Evolutionary conservation across 2,888 invertebrate genomes (phyloP), one percentile per base, ranked within the genome.

Genomic region (Watsonalla cultraria): DNA sequence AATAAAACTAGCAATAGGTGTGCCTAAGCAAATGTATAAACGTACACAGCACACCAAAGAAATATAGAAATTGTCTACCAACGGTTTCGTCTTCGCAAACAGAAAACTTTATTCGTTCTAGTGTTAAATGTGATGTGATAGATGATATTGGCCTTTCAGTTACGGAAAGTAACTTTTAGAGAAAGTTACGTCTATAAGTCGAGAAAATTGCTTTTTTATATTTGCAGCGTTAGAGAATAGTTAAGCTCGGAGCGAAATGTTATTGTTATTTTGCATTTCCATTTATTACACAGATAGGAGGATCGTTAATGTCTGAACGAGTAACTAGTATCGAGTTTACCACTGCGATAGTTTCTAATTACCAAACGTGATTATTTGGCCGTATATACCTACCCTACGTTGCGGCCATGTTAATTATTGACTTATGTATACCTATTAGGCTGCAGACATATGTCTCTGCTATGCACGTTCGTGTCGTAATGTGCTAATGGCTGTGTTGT

Each of bases 111-210:
- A 70, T 69, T 69, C 70, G 66, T 65, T 72, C 70, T 70, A 64
- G 69, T 74, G 75, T 75, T 76, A 75, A 76, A 78, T 72, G 69
- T 72, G 72, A 73, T 79, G 72, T 74, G 77, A 78, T 75, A 72
- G 74, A 77, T 72, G 72, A 69, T 80, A 77, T 78, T 77, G 73
- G 68, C 74, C 61, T 80, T 78, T 71, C 61, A 62, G 70, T 69
- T 69, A 62, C 61, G 57, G 59, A 65, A 61, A 64, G 61, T 64
- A 63, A 65, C 66, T 67, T 60, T 52, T 33, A 53, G 54, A 59
- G 65, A 68, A 69, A 62, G 70, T 69, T 64, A 60, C 61, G 52
- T 62, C 60, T 58, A 64, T 61, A 54, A 64, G 65, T 60, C 68
- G 65, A 60, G 66, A 61, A 72, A 73, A 74, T 72, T 72, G 69